Evolutionary conservation across 23 tunicate species (phyloP).

Genomic region (Clavelina lepadiformis): DNA sequence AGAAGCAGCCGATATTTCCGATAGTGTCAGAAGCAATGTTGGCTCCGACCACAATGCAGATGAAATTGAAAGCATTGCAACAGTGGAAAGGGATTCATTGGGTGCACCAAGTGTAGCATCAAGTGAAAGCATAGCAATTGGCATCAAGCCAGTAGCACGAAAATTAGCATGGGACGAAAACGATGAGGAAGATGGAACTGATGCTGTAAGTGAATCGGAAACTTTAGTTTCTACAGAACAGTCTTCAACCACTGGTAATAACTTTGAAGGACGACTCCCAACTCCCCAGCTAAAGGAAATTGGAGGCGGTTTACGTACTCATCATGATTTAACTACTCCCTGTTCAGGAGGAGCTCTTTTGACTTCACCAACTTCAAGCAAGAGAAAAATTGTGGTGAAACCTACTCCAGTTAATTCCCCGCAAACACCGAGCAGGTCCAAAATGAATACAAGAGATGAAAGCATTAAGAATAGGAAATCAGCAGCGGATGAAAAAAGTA

Average conservation of each 20-base stretch:
- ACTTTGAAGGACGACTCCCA: conserved; percentile 70
- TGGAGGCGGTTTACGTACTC: conserved; percentile 86
- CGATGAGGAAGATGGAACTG: conserved; percentile 15
- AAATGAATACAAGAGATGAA: background rate
- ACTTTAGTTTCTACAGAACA: background rate
- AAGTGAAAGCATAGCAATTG: background rate
- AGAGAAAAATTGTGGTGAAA: background rate
- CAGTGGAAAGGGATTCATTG: conserved; percentile 10
- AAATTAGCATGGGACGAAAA: conserved; percentile 73
- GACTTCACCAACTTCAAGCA: conserved; percentile 30
- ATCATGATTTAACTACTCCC: conserved; percentile 90
- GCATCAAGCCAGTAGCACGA: conserved; percentile 38
- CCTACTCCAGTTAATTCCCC: background rate
- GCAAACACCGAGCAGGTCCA: background rate
- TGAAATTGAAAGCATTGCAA: conserved; percentile 10
- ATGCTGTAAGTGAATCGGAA: too few relatives aligned
- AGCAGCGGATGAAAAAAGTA: background rate
- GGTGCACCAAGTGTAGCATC: conserved; percentile 8
- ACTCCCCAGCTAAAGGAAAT: conserved; percentile 67
- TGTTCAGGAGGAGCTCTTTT: conserved; percentile 54
- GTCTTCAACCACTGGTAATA: background rate
- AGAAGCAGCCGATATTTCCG: background rate
- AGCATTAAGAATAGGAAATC: background rate
- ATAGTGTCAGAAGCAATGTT: background rate
- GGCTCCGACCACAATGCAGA: background rate